Conservation (phyloP, 2,797 vertebrate genomes). For the Mycteria americana region DNA sequence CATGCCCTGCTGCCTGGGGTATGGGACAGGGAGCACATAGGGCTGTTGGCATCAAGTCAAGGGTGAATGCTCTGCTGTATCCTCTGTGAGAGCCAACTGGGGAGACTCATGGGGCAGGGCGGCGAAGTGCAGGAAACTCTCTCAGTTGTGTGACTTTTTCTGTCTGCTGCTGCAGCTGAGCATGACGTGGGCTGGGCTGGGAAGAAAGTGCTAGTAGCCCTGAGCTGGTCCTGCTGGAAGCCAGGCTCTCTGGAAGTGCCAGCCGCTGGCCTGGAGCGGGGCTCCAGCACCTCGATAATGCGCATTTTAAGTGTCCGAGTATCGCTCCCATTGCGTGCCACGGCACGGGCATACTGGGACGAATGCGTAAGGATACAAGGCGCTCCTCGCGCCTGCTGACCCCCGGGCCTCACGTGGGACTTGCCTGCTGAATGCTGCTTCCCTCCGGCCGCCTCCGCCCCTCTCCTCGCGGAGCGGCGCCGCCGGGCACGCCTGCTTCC, state of each 20-base stretch:
- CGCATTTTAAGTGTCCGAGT: accelerated
- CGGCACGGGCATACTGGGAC: accelerated
- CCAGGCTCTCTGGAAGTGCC: neutral
- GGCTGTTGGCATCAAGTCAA: neutral
- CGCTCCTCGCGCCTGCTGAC: neutral
- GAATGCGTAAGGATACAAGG: neutral
- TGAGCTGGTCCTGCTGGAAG: neutral
- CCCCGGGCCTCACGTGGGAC: neutral
- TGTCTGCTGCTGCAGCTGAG: neutral
- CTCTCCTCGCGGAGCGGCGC: neutral
- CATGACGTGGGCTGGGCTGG: neutral
- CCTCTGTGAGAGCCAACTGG: neutral
- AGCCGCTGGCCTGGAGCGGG: neutral
- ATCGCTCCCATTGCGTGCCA: neutral
- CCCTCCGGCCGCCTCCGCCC: neutral
- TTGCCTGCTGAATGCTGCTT: neutral
- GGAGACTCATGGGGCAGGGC: neutral
- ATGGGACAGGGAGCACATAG: neutral
- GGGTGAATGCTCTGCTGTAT: neutral
- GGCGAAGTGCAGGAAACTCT: neutral
- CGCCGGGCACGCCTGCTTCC: neutral
- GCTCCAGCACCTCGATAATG: accelerated
- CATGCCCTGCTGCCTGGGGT: neutral
- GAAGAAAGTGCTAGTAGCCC: neutral
- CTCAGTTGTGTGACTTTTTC: neutral